Evolutionary conservation across 2,113 vertebrate species (phyloP), one percentile per base, ranked within the genome.

Genomic region (Butastur rufipennis): DNA sequence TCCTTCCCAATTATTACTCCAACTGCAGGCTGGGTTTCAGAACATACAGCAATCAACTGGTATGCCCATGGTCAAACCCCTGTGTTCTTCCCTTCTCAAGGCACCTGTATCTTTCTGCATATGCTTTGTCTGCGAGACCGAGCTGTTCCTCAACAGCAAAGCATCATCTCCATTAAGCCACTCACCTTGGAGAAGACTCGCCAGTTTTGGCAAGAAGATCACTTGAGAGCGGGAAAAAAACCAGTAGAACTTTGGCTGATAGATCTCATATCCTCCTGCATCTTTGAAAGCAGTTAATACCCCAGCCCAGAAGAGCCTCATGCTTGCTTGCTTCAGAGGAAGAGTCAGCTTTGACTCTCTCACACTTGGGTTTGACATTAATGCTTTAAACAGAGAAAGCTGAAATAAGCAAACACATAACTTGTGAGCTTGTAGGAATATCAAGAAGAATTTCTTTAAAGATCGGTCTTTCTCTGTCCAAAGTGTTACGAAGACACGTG

Each of bases 401-500:
- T 38, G 36, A 93, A 93, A 72, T 56, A 53, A 71, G 52, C 38
- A 92, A 90, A 82, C 29, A 36, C 6, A 13, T 7, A 45, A 23
- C 43, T 48, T 31, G 31, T 27, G 14, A 62, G 11, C 40, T 67
- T 81, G 43, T 4, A 85, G n/a, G 34, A 92, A 34, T 20, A 55
- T 8, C 10, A 86, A 22, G 62, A 85, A 53, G 5, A 10, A n/a
- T 32, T 62, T 63, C 7, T 61, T 86, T 65, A 40, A 61, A 86
- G 56, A 74, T 50, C n/a, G 53, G 0, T 67, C 59, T n/a, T 78
- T 89, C 68, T 66, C 81, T 67, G n/a, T 26, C 16, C 70, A 19
- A 79, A 10, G 1, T 17, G 9, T 42, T 72, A 47, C 6, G 16
- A 61, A 34, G 32, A 81, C 25, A 70, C 0, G 0, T 18, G 81